These are phyloP conservation scores for Schlechtendalia chinensis DNA, from an alignment of 1,140 invertebrate species.

Conservation along the genomic window DNA sequence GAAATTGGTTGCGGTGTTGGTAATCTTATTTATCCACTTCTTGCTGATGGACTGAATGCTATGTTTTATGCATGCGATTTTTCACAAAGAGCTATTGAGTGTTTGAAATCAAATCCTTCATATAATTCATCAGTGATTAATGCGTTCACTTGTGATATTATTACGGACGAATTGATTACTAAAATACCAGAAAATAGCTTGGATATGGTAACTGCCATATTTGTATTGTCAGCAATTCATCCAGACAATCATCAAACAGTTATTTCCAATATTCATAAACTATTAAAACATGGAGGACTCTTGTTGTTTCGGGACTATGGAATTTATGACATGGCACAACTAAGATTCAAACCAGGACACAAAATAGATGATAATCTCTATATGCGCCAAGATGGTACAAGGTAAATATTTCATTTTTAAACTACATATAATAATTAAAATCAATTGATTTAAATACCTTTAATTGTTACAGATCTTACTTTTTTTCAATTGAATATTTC, in stretches of 20 bases:
- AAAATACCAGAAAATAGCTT: constrained; percentile 61
- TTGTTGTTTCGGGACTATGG: constrained; percentile 96
- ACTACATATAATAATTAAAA: constrained; percentile 45
- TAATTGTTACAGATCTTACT: constrained; percentile 69
- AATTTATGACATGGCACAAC: constrained; percentile 94
- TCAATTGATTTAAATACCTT: constrained; percentile 40
- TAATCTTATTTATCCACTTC: constrained; percentile 90
- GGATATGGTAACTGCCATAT: constrained; percentile 71
- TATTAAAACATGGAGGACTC: constrained; percentile 77
- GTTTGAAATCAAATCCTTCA: constrained; percentile 70
- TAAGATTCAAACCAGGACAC: constrained; percentile 87
- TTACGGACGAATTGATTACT: constrained; percentile 63
- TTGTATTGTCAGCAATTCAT: constrained; percentile 77
- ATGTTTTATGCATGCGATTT: constrained; percentile 92
- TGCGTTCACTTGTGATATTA: constrained; percentile 76
- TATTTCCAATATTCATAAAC: constrained; percentile 67
- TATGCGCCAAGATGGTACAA: constrained; percentile 94
- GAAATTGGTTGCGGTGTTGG: constrained; percentile 98
- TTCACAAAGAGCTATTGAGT: constrained; percentile 83
- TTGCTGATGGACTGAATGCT: constrained; percentile 73
- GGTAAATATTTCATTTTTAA: constrained; percentile 59
- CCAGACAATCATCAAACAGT: constrained; percentile 74
- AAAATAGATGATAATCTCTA: constrained; percentile 95
- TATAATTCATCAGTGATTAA: constrained; percentile 67
- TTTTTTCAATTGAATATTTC: constrained; percentile 72